phyloP scores from a whole-genome alignment of 2,888 invertebrate species.

The Drosophila percnosoma region DNA sequence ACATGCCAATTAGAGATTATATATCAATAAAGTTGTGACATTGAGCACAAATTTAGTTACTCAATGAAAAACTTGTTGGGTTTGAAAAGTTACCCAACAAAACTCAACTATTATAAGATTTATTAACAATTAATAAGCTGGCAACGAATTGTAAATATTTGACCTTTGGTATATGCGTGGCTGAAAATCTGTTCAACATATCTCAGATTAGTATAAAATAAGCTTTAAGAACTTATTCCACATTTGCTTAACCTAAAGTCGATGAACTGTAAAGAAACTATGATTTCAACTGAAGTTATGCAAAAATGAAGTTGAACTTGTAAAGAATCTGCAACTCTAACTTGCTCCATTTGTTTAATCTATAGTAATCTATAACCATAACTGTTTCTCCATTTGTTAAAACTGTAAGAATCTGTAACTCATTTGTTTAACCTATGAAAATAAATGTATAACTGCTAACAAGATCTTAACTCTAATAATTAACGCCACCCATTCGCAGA shows the following conservation, averaged over 20 bases:
- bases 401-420: neutral
- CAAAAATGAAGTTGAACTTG: neutral
- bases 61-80: neutral
- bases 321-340: neutral
- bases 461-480: constrained; percentile 20
- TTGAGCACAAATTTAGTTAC: neutral
- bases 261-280: too few relatives aligned
- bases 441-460: constrained; percentile 7
- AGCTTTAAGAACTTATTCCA: neutral
- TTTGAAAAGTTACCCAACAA: neutral
- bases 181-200: neutral
- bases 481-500: constrained; percentile 67
- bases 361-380: neutral
- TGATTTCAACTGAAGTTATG: too few relatives aligned
- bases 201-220: too few relatives aligned
- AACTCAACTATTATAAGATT: neutral
- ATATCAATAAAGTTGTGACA: neutral
- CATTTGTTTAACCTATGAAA: neutral
- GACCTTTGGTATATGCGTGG: neutral
- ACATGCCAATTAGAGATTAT: neutral
- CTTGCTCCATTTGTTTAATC: neutral
- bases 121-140: neutral
- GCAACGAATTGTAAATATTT: neutral
- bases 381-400: neutral
- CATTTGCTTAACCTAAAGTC: too few relatives aligned